Conservation (phyloP, 2,113 vertebrate species). For the Tinamus guttatus region DNA sequence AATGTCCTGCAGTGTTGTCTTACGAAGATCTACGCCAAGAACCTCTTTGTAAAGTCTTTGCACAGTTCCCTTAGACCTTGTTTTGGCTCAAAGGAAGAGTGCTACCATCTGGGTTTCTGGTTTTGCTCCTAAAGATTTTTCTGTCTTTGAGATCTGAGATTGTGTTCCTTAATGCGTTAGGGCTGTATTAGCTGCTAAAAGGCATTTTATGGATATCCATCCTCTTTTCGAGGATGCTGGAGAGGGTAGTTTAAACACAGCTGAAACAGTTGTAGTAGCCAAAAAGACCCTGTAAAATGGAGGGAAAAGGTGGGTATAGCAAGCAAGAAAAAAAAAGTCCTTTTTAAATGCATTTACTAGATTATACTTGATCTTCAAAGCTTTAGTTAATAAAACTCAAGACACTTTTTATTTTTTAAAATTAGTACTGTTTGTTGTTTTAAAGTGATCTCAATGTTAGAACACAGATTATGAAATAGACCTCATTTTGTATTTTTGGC, state of each 20-base stretch:
- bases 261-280: conserved; percentile 14
- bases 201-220: not conserved
- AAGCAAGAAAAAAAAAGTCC: conserved; percentile 20
- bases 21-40: not conserved
- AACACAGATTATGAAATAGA: conserved; percentile 56
- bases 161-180: not conserved
- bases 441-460: conserved; percentile 50
- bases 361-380: conserved; percentile 47
- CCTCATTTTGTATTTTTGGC: conserved; percentile 79
- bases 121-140: not conserved
- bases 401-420: conserved; percentile 36
- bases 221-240: not conserved
- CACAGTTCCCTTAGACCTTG: not conserved
- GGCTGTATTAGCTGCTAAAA: not conserved
- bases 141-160: not conserved
- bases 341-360: conserved; percentile 1
- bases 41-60: not conserved
- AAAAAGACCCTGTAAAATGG: not conserved
- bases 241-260: not conserved
- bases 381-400: conserved; percentile 63
- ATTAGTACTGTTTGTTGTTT: conserved; percentile 61
- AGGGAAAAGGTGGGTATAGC: not conserved
- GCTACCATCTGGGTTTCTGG: not conserved
- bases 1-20: not conserved
- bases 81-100: not conserved